These are phyloP conservation scores for Andrena flavipes DNA, from an alignment of 2,888 invertebrate genomes.

Conservation along the genomic window DNA sequence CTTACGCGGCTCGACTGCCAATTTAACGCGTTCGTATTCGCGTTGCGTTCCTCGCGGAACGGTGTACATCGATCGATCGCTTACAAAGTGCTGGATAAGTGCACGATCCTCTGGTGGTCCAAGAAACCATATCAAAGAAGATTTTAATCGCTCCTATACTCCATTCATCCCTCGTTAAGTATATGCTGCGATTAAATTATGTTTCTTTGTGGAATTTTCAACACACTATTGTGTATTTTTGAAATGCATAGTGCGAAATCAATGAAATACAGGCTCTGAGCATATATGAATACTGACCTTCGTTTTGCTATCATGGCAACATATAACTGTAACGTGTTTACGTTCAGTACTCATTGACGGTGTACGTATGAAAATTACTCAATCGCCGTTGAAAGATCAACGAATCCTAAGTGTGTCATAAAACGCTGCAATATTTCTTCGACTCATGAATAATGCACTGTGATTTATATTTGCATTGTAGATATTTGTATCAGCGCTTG, in stretches of 20 bases:
- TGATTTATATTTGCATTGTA: neutral
- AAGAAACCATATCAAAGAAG: neutral
- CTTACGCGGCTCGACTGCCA: slow-evolving; percentile 62
- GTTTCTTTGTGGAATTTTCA: neutral
- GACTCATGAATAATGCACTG: neutral
- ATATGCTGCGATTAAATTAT: no score
- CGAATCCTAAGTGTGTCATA: neutral
- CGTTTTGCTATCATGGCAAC: no score
- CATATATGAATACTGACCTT: no score
- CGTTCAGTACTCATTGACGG: neutral
- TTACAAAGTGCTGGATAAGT: neutral
- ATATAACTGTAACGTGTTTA: neutral
- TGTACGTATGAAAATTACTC: neutral
- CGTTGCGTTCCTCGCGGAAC: slow-evolving; percentile 43
- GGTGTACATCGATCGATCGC: slow-evolving; percentile 46
- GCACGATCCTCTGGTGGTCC: neutral
- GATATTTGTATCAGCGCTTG: neutral
- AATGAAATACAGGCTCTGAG: neutral
- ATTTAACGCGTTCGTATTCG: slow-evolving; percentile 30
- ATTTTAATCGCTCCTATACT: no score
- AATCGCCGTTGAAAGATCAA: neutral
- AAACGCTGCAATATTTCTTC: neutral
- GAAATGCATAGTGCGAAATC: neutral
- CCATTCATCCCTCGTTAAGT: no score
- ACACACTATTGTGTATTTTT: neutral